A percentile compares a stretch with the other conserved stretches of the same genome.
Evolutionary conservation across 2,797 vertebrate genomes (phyloP).

Genomic region (Fistularia tabacaria): DNA sequence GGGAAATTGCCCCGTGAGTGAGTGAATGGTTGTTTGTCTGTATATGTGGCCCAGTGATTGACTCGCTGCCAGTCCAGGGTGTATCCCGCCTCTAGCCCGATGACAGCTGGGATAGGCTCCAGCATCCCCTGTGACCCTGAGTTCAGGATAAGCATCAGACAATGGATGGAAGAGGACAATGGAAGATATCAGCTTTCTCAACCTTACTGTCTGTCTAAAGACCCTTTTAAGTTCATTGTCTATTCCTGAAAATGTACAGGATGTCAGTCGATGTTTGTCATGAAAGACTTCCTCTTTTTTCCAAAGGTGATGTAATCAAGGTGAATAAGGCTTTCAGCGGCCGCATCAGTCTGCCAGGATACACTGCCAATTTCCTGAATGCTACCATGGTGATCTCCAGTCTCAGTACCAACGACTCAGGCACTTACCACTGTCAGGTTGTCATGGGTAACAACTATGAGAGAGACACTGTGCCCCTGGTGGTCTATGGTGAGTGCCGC

Average conservation of each 20-base stretch:
- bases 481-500: constrained; percentile 85
- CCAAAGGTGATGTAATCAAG: constrained; percentile 85
- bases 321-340: constrained; percentile 86
- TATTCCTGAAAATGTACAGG: constrained; percentile 12
- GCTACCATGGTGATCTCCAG: constrained; percentile 83
- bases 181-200: constrained; percentile 5
- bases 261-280: constrained; percentile 21
- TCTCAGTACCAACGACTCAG: constrained; percentile 85
- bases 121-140: too few species aligned
- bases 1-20: too few species aligned
- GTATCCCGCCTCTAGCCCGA: too few species aligned
- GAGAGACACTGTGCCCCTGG: constrained; percentile 85
- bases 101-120: too few species aligned
- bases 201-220: not conserved
- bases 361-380: constrained; percentile 76
- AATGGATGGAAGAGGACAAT: not conserved
- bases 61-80: too few species aligned
- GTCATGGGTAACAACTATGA: constrained; percentile 85
- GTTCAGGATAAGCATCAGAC: too few species aligned
- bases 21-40: too few species aligned
- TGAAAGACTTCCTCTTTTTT: constrained; percentile 35
- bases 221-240: constrained; percentile 1
- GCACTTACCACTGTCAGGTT: constrained; percentile 89
- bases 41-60: too few species aligned
- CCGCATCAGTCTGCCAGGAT: constrained; percentile 81